phyloP scores from a whole-genome alignment of 1,140 invertebrate genomes.

The Sitodiplosis mosellana region DNA sequence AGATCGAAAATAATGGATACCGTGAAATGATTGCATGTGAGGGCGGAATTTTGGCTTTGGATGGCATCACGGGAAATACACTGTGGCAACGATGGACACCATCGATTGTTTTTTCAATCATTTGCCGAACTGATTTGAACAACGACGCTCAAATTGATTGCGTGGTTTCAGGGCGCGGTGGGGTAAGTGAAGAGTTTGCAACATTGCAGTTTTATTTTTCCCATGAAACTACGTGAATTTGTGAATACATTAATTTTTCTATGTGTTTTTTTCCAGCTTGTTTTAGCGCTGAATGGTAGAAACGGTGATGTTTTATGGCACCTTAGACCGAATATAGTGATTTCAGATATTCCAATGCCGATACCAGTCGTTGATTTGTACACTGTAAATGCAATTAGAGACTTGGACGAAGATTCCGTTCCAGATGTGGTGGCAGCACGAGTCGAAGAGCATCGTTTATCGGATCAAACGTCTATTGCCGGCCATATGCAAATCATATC shows the following conservation, averaged over 20 bases:
- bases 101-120: slow-evolving; percentile 55
- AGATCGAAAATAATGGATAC: slow-evolving; percentile 11
- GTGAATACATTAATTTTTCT: not conserved
- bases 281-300: slow-evolving; percentile 46
- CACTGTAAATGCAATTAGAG: slow-evolving; percentile 50
- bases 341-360: slow-evolving; percentile 10
- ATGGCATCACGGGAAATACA: slow-evolving; percentile 50
- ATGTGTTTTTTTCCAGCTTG: slow-evolving; percentile 26
- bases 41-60: slow-evolving; percentile 57
- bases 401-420: slow-evolving; percentile 52
- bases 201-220: no score
- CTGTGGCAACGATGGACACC: slow-evolving; percentile 57
- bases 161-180: slow-evolving; percentile 47
- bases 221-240: not conserved
- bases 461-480: slow-evolving; percentile 16
- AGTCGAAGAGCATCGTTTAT: slow-evolving; percentile 26
- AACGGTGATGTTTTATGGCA: slow-evolving; percentile 51
- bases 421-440: slow-evolving; percentile 55
- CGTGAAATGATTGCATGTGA: slow-evolving; percentile 34
- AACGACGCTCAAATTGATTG: slow-evolving; percentile 53
- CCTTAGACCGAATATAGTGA: slow-evolving; percentile 24
- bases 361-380: slow-evolving; percentile 32
- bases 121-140: slow-evolving; percentile 56
- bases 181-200: slow-evolving; percentile 38
- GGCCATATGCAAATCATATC: slow-evolving; percentile 52